Evolutionary conservation across 2,888 invertebrate genomes (phyloP).

Genomic region (Herminia tarsipennalis): DNA sequence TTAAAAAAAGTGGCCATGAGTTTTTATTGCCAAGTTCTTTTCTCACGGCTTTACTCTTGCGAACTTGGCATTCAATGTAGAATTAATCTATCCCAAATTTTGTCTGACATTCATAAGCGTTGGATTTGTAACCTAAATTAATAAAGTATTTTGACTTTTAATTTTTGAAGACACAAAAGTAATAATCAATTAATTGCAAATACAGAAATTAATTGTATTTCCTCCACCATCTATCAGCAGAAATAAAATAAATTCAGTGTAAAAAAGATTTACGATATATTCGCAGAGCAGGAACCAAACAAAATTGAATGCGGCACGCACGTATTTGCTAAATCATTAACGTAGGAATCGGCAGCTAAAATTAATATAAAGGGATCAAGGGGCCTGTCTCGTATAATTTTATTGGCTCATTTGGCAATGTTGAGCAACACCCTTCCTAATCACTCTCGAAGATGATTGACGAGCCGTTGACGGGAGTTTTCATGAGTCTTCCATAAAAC

Average conservation of each 20-base stretch:
- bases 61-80: no score
- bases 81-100: no score
- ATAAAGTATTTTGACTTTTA: no score
- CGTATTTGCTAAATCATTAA: constrained; percentile 31
- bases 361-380: constrained; percentile 23
- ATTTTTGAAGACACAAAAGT: no score
- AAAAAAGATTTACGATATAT: constrained; percentile 5
- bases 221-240: neutral
- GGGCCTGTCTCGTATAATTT: constrained; percentile 23
- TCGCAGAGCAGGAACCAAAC: constrained; percentile 1
- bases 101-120: no score
- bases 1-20: no score
- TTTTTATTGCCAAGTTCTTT: no score
- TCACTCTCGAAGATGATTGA: neutral
- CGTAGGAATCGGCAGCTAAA: constrained; percentile 29
- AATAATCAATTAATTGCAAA: no score
- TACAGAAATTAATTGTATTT: no score
- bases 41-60: no score
- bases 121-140: no score
- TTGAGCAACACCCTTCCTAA: neutral
- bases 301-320: constrained; percentile 16
- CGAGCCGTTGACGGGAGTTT: neutral
- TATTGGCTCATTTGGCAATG: constrained; percentile 22
- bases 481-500: no score
- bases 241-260: neutral